Evolutionary conservation across 2,113 vertebrate species (phyloP).

Genomic region (Orthonyx spaldingii): DNA sequence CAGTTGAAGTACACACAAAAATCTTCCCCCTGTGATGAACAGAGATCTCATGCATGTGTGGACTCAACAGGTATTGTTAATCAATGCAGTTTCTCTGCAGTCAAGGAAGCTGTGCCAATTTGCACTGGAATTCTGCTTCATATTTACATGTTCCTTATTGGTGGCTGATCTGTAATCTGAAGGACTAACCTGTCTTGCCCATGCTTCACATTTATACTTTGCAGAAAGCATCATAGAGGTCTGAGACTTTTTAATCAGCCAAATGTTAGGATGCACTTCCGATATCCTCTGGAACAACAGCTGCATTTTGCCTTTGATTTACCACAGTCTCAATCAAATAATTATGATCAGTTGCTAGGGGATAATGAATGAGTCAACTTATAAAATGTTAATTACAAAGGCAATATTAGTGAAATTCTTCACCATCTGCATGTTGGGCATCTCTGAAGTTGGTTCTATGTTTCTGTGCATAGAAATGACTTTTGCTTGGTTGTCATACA

Average conservation of each 20-base stretch:
- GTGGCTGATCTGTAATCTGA: neutral
- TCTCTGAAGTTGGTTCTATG: neutral
- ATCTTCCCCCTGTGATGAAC: neutral
- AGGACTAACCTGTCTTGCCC: neutral
- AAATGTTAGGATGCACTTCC: neutral
- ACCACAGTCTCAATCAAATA: neutral
- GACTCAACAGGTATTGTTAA: constrained; percentile 6
- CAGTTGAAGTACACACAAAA: neutral
- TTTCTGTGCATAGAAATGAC: neutral
- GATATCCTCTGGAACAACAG: neutral
- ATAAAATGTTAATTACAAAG: neutral
- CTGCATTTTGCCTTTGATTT: neutral
- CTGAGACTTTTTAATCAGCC: neutral
- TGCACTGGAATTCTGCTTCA: neutral
- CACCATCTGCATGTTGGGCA: neutral
- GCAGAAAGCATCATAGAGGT: neutral
- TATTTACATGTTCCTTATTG: neutral
- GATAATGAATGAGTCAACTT: neutral
- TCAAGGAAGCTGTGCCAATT: neutral
- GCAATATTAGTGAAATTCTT: neutral
- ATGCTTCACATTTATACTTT: neutral
- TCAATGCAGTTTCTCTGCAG: neutral
- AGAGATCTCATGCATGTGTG: neutral
- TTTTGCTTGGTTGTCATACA: neutral
- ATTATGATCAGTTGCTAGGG: neutral